Conservation (phyloP, 2,888 invertebrate genomes). For the Crocallis elinguaria region DNA sequence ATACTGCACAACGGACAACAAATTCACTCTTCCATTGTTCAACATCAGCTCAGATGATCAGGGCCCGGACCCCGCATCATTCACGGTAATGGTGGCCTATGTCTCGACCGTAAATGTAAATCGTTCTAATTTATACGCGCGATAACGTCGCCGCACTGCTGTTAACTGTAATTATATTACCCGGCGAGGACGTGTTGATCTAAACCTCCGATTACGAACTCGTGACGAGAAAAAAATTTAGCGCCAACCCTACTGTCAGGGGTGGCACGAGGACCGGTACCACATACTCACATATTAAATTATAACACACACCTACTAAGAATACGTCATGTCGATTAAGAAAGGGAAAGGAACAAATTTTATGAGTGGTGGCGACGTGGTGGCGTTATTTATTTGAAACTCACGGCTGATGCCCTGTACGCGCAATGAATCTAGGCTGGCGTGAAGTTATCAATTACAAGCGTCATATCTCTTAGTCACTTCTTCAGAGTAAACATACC, state of each 20-base stretch:
- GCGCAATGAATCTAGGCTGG: too few species aligned
- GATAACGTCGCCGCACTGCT: slow-evolving; percentile 83
- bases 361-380: too few species aligned
- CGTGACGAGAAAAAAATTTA: slow-evolving; percentile 64
- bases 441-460: too few species aligned
- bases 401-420: too few species aligned
- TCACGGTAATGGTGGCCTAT: slow-evolving; percentile 78
- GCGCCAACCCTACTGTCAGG: slow-evolving; percentile 41
- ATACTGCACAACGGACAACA: not conserved
- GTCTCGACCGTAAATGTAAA: slow-evolving; percentile 83
- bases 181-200: slow-evolving; percentile 83
- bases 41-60: slow-evolving; percentile 54
- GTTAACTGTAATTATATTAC: slow-evolving; percentile 85
- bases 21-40: slow-evolving; percentile 11
- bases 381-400: too few species aligned
- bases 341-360: too few species aligned
- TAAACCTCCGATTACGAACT: slow-evolving; percentile 78
- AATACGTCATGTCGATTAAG: too few species aligned
- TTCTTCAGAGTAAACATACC: too few species aligned
- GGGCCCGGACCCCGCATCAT: slow-evolving; percentile 75
- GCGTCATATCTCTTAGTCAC: too few species aligned
- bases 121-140: slow-evolving; percentile 83
- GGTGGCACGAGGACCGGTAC: too few species aligned
- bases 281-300: too few species aligned
- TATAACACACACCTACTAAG: too few species aligned